These are phyloP conservation scores for Eulemur albifrons DNA, from an alignment of 2,797 vertebrate genomes.

Conservation along the genomic window DNA sequence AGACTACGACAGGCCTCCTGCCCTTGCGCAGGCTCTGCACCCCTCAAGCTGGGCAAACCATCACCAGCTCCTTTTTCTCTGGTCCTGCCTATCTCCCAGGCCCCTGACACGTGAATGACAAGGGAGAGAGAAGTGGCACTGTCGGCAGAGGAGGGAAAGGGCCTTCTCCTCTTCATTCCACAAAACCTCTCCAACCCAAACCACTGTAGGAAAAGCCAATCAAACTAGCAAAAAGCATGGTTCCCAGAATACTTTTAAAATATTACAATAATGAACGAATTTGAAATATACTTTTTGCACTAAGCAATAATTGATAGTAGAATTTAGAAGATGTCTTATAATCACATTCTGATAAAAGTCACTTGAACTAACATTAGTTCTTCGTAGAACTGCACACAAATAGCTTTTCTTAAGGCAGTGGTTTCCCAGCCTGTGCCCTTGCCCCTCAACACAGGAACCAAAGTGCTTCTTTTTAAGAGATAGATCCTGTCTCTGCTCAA, in stretches of 20 bases:
- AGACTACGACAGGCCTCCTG: neutral
- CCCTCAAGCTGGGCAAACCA: neutral
- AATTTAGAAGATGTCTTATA: neutral
- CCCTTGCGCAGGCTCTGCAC: neutral
- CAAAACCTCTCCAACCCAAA: neutral
- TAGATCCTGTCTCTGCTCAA: neutral
- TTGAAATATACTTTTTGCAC: neutral
- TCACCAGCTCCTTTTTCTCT: neutral
- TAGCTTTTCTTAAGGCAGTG: neutral
- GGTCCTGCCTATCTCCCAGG: neutral
- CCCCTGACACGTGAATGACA: neutral
- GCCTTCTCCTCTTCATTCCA: neutral
- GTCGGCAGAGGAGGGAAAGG: neutral
- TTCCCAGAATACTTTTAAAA: neutral
- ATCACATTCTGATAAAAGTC: neutral
- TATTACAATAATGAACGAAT: neutral
- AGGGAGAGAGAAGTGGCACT: neutral
- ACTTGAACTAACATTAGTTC: neutral
- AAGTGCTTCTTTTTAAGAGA: slow-evolving; percentile 8
- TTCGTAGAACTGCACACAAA: neutral
- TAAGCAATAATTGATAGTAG: neutral
- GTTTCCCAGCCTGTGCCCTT: neutral
- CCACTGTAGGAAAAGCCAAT: neutral
- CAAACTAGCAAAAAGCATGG: neutral
- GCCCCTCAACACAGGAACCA: neutral